Conservation (phyloP, 2,888 invertebrate species). For the Cephus nigrinus region DNA sequence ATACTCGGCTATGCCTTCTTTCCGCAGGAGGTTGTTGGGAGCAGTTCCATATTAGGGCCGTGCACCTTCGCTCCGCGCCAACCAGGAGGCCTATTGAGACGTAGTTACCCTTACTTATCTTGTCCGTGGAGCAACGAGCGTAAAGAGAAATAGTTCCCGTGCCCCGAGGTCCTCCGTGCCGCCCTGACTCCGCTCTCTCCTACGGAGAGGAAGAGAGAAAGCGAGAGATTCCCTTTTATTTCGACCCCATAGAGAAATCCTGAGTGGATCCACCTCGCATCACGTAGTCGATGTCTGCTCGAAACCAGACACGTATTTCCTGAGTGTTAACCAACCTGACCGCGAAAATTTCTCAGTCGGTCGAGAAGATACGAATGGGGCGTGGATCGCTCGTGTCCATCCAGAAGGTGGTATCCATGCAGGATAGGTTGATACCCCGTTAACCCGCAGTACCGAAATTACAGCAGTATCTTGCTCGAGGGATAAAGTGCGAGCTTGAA, state of each 20-base stretch:
- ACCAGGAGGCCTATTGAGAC: constrained; percentile 47
- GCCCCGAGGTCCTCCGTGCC: not conserved
- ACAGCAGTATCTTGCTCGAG: too few relatives aligned
- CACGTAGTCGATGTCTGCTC: too few relatives aligned
- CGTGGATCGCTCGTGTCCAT: constrained; percentile 2
- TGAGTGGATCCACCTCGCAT: not conserved
- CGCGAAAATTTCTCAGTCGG: too few relatives aligned
- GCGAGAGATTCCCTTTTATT: not conserved
- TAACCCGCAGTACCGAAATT: too few relatives aligned
- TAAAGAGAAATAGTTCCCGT: constrained; percentile 22
- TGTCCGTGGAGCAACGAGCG: constrained; percentile 33
- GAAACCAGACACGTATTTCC: too few relatives aligned
- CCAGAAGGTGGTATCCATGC: not conserved
- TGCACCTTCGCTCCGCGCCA: constrained; percentile 30
- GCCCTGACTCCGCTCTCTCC: too few relatives aligned
- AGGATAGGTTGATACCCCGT: too few relatives aligned
- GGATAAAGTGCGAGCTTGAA: too few relatives aligned
- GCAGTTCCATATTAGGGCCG: constrained; percentile 46
- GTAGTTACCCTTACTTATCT: constrained; percentile 51
- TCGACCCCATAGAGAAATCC: not conserved
- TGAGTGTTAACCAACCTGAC: too few relatives aligned
- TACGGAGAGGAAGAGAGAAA: too few relatives aligned
- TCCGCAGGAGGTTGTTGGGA: constrained; percentile 27
- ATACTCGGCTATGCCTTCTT: constrained; percentile 26
- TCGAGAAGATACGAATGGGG: not conserved